phyloP scores from a whole-genome alignment of 2,888 invertebrate genomes.

The Andrena trimmerana region DNA sequence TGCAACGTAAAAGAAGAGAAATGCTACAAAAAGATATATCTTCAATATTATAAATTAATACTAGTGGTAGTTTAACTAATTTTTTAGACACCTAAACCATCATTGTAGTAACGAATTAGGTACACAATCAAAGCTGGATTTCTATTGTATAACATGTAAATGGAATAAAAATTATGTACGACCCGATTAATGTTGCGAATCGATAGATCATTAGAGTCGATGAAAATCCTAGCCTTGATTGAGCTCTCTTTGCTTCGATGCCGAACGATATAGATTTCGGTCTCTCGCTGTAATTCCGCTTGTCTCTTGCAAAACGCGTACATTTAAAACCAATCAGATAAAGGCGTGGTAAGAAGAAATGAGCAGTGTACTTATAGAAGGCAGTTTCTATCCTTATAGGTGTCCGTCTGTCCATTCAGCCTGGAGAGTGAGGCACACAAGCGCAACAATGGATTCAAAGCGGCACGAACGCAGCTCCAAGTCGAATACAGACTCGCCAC shows the following conservation, averaged over 20 bases:
- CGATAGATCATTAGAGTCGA: neutral
- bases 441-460: constrained; percentile 86
- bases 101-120: constrained; percentile 19
- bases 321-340: constrained; percentile 75
- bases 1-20: neutral
- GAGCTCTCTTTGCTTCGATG: constrained; percentile 31
- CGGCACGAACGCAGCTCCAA: constrained; percentile 86
- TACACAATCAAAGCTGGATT: constrained; percentile 43
- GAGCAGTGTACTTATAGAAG: constrained; percentile 86
- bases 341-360: constrained; percentile 75
- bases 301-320: constrained; percentile 73
- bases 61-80: neutral
- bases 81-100: neutral
- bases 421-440: constrained; percentile 84
- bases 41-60: constrained; percentile 18
- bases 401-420: constrained; percentile 88
- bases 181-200: neutral
- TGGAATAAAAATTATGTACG: neutral
- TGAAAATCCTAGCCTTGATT: constrained; percentile 35
- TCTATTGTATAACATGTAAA: neutral
- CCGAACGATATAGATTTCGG: constrained; percentile 37
- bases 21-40: neutral
- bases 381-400: constrained; percentile 90
- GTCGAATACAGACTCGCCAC: constrained; percentile 77
- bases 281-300: constrained; percentile 74